Percentiles rank a stretch among this genome's conserved stretches.
These are phyloP conservation scores for Sinocyclocheilus anophthalmus DNA, from an alignment of 2,113 vertebrate genomes.

Conservation along the genomic window DNA sequence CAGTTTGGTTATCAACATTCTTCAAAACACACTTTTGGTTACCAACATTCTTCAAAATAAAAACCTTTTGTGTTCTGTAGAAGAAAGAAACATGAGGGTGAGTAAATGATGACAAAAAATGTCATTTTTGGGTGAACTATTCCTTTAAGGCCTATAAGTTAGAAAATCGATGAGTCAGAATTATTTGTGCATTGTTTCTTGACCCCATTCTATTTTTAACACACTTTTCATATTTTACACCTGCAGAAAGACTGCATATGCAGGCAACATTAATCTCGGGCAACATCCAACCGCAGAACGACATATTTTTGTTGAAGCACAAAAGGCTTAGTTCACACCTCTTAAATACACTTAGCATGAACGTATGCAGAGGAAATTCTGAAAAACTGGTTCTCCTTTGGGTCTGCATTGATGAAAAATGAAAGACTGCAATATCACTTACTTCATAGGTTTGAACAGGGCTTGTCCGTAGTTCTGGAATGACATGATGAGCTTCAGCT, in stretches of 20 bases:
- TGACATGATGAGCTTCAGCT: slow-evolving; percentile 97
- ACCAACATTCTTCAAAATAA: too few relatives aligned
- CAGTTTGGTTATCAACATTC: too few relatives aligned
- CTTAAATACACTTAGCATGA: neutral
- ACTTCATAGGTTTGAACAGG: slow-evolving; percentile 94
- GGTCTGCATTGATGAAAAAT: neutral
- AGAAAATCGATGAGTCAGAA: neutral
- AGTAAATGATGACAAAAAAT: neutral
- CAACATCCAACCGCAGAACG: neutral
- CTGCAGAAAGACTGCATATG: neutral
- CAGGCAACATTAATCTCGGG: neutral
- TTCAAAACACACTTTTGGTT: too few relatives aligned
- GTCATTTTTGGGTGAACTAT: neutral
- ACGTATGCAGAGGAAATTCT: neutral
- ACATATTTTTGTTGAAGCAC: neutral
- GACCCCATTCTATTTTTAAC: neutral
- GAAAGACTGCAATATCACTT: slow-evolving; percentile 71
- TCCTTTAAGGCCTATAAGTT: neutral
- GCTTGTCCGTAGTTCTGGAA: slow-evolving; percentile 97
- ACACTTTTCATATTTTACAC: neutral
- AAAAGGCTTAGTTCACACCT: neutral
- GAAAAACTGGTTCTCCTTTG: neutral
- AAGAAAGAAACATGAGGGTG: too few relatives aligned
- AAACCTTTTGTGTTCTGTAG: too few relatives aligned
- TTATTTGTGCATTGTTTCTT: neutral